Conservation (phyloP, 2,888 invertebrate genomes). For the Drosophila subsilvestris region DNA sequence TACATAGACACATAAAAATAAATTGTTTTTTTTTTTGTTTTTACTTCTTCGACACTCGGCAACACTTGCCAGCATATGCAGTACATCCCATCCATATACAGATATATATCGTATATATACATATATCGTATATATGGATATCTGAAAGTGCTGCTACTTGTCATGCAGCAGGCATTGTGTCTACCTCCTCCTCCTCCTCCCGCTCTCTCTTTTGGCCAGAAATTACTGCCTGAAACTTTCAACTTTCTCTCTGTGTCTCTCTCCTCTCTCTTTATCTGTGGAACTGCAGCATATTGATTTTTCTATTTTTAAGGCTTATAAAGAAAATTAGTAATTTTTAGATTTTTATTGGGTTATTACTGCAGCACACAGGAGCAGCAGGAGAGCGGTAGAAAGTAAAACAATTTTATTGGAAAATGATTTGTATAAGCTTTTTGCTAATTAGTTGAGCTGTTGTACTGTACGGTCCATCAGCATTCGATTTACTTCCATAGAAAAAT, state of each 20-base stretch:
- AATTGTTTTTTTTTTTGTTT: conserved; percentile 71
- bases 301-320: conserved; percentile 49
- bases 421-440: conserved; percentile 12
- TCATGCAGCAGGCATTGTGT: conserved; percentile 60
- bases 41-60: conserved; percentile 48
- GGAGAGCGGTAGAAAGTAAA: conserved; percentile 7
- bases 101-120: conserved; percentile 6
- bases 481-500: not conserved
- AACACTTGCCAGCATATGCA: conserved; percentile 61
- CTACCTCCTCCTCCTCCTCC: too few relatives aligned
- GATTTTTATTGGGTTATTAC: conserved; percentile 43
- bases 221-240: conserved; percentile 31
- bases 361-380: conserved; percentile 8
- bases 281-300: conserved; percentile 68
- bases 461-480: not conserved
- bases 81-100: conserved; percentile 15
- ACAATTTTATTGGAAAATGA: conserved; percentile 7
- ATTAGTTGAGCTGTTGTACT: conserved; percentile 8
- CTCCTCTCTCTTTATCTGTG: not conserved
- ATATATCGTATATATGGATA: not conserved
- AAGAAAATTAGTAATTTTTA: conserved; percentile 42
- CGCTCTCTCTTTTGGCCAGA: conserved; percentile 32
- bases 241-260: not conserved
- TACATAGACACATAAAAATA: conserved; percentile 71
- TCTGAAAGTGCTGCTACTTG: conserved; percentile 29